Evolutionary conservation across 23 tunicate species (phyloP), one percentile per base, ranked within the genome.

Genomic region (Phallusia fumigata): DNA sequence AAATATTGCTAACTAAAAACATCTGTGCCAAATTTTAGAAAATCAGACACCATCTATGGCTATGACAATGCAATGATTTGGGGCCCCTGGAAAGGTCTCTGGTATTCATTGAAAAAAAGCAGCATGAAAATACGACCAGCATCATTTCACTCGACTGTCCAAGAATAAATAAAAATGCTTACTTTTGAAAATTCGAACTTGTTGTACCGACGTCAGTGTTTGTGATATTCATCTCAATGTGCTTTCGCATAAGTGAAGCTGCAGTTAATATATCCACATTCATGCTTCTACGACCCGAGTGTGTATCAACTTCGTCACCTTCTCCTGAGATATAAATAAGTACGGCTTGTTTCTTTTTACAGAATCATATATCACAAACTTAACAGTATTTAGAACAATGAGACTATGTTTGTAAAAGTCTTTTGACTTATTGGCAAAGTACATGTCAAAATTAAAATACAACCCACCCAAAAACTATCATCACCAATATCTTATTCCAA

Each of bases 111-210:
- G 69, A 86, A 91, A 53, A 49, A 75, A 53, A 80, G 82, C 32
- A 82, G 75, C 44, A 91, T 91, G 90, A 91, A 86, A 65, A 86
- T 91, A 21, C 53, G 90, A 35, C 95, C 95, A 32, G 84, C 90
- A 11, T 82, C 78, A 64, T 82, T 82, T 74, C 77, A 58, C 5
- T 24, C 69, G 13, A 58, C 26, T 24, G 28, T 24, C 3, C 28
- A 58, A 58, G 16, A 1, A 58, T 58, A 58, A 58, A 58, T 13
- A 58, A 58, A 1, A 58, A 1, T 8, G 13, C 69, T 21, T 58
- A 58, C 69, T 58, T 58, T 58, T 58, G 8, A 40, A 40, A 5
- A 5, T 40, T 16, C 13, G 69, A 21, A 24, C 5, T n/a, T n/a
- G n/a, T n/a, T n/a, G n/a, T n/a, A n/a, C n/a, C n/a, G n/a, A n/a